Percentiles rank a stretch among this genome's conserved stretches.
These are phyloP conservation scores for Magallana angulata DNA, from an alignment of 1,140 invertebrate genomes.

Conservation along the genomic window DNA sequence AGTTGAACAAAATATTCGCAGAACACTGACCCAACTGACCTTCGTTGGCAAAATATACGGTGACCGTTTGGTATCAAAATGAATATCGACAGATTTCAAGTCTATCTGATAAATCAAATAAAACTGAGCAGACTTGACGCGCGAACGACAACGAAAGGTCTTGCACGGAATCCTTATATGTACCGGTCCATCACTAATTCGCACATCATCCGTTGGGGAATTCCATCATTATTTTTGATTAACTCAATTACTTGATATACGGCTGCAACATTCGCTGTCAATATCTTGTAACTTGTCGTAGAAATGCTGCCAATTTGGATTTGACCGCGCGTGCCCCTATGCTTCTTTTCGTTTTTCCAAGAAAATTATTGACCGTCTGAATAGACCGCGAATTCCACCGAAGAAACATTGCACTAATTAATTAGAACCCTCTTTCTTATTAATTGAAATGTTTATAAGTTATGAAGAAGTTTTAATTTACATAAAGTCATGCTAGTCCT, in stretches of 20 bases:
- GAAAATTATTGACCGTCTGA: background rate
- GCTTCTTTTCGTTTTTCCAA: background rate
- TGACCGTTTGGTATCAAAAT: constrained; percentile 15
- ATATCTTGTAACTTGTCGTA: constrained; percentile 34
- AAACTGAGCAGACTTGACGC: constrained; percentile 9
- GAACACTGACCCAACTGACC: background rate
- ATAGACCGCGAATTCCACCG: background rate
- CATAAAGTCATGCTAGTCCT: background rate
- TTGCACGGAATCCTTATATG: constrained; percentile 26
- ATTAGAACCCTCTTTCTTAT: background rate
- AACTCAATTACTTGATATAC: constrained; percentile 34
- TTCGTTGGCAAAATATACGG: constrained; percentile 10
- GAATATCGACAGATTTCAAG: constrained; percentile 35
- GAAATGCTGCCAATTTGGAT: constrained; percentile 25
- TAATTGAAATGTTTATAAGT: background rate
- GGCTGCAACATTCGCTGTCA: constrained; percentile 23
- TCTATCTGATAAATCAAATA: constrained; percentile 38
- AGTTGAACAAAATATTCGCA: background rate
- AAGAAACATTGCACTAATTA: background rate
- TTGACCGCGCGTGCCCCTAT: constrained; percentile 3
- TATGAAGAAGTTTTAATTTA: background rate
- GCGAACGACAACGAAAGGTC: constrained; percentile 25
- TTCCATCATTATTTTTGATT: constrained; percentile 38
- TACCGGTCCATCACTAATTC: constrained; percentile 25
- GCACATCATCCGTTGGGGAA: constrained; percentile 36